These are phyloP conservation scores for Cotesia congregata DNA, from an alignment of 2,888 invertebrate genomes.

Conservation along the genomic window DNA sequence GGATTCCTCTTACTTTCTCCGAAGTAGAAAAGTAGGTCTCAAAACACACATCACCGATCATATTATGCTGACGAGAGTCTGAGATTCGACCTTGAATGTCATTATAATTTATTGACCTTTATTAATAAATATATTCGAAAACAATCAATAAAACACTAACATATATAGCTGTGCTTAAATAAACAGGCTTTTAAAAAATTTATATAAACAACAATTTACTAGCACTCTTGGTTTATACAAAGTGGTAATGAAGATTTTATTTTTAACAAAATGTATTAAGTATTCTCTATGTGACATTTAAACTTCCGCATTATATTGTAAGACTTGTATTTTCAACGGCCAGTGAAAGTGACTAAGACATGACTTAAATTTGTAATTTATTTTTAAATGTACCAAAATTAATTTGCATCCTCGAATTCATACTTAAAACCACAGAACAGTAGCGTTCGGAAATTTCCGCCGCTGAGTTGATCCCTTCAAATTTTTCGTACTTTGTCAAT, in stretches of 20 bases:
- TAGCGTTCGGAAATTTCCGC: too few relatives aligned
- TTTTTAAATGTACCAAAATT: neutral
- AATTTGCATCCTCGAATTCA: neutral
- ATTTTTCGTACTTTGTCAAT: too few relatives aligned
- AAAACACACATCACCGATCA: conserved; percentile 52
- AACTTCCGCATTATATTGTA: neutral
- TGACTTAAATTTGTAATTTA: conserved; percentile 42
- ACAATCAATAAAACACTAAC: conserved; percentile 19
- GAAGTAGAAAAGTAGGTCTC: conserved; percentile 65
- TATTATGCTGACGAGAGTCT: conserved; percentile 8
- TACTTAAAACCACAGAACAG: neutral
- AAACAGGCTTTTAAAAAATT: neutral
- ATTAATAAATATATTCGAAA: conserved; percentile 11
- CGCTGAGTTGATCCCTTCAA: too few relatives aligned
- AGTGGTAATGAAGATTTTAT: neutral
- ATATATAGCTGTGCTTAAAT: conserved; percentile 15
- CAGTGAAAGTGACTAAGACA: conserved; percentile 65
- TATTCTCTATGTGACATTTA: conserved; percentile 8
- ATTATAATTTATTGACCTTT: conserved; percentile 32
- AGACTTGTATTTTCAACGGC: conserved; percentile 53
- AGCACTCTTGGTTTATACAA: neutral
- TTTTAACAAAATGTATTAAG: neutral
- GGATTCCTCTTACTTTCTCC: conserved; percentile 52
- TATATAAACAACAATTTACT: neutral
- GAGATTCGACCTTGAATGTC: conserved; percentile 33